These are phyloP conservation scores for Sorex maritimensis DNA, from an alignment of 2,797 vertebrate species.

Conservation along the genomic window DNA sequence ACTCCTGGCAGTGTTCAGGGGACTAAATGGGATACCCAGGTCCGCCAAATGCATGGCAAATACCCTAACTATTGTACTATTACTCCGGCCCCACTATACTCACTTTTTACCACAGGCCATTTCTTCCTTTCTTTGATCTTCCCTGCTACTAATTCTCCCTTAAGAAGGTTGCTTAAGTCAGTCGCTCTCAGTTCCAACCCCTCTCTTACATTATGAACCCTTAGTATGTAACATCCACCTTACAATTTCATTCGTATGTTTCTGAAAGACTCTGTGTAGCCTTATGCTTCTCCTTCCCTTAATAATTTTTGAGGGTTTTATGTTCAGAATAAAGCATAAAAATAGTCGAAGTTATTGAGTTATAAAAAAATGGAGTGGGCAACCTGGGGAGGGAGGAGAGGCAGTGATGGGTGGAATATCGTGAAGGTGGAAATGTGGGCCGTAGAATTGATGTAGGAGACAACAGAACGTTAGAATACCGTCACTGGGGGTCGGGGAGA, in stretches of 20 bases:
- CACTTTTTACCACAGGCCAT: not conserved
- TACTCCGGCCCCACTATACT: too few relatives aligned
- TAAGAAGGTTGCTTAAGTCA: not conserved
- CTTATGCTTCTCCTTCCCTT: constrained; percentile 29
- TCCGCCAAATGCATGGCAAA: too few relatives aligned
- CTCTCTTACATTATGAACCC: not conserved
- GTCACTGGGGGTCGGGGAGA: not conserved
- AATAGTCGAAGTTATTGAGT: constrained; percentile 60
- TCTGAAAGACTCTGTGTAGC: constrained; percentile 58
- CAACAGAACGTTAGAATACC: not conserved
- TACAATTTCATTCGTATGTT: constrained; percentile 12
- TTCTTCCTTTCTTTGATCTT: constrained; percentile 19
- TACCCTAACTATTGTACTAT: too few relatives aligned
- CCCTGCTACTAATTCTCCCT: not conserved
- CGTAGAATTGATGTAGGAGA: constrained; percentile 48
- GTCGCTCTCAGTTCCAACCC: not conserved
- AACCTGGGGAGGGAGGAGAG: not conserved
- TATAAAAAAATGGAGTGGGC: constrained; percentile 61
- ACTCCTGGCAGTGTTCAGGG: too few relatives aligned
- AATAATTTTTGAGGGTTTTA: constrained; percentile 72
- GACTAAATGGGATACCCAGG: too few relatives aligned
- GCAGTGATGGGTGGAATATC: constrained; percentile 21
- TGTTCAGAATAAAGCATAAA: constrained; percentile 72
- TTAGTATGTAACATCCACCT: constrained; percentile 3
- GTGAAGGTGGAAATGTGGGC: not conserved